Evolutionary conservation across 2,113 vertebrate genomes (phyloP).

Genomic region (Ammodytes dubius): DNA sequence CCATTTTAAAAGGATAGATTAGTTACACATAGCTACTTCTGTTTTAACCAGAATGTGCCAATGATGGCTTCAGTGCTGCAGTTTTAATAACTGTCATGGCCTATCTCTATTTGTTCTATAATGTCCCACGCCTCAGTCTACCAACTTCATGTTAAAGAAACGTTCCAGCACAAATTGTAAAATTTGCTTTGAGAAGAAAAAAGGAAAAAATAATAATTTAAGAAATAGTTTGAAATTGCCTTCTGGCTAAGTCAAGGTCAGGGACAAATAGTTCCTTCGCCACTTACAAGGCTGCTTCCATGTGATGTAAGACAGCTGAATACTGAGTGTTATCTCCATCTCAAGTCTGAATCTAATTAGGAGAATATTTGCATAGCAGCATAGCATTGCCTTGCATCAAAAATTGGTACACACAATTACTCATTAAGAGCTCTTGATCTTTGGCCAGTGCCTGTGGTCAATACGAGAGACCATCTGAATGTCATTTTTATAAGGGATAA

Average conservation of each 20-base stretch:
- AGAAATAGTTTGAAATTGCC: slow-evolving; percentile 68
- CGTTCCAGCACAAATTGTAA: slow-evolving; percentile 54
- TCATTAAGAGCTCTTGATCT: slow-evolving; percentile 52
- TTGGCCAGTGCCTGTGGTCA: slow-evolving; percentile 25
- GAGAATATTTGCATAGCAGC: slow-evolving; percentile 44
- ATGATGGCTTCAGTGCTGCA: slow-evolving; percentile 3
- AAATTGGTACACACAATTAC: slow-evolving; percentile 45
- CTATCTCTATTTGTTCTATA: slow-evolving; percentile 63
- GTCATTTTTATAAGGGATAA: slow-evolving; percentile 20
- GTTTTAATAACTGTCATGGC: slow-evolving; percentile 45
- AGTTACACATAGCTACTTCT: slow-evolving; percentile 20
- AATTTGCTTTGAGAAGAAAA: slow-evolving; percentile 56
- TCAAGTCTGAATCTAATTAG: slow-evolving; percentile 60
- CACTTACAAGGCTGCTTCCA: slow-evolving; percentile 44
- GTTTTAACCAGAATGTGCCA: neutral
- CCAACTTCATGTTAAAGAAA: slow-evolving; percentile 26
- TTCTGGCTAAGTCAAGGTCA: slow-evolving; percentile 74
- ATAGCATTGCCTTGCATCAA: slow-evolving; percentile 53
- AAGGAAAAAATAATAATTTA: slow-evolving; percentile 44
- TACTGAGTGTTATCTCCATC: slow-evolving; percentile 54
- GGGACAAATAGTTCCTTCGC: slow-evolving; percentile 51
- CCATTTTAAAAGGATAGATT: slow-evolving; percentile 22
- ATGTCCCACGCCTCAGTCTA: slow-evolving; percentile 24
- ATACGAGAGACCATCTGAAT: slow-evolving; percentile 36
- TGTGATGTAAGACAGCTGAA: slow-evolving; percentile 63